Evolutionary conservation across 2,888 invertebrate genomes (phyloP).

Genomic region (Apotomis turbidana): DNA sequence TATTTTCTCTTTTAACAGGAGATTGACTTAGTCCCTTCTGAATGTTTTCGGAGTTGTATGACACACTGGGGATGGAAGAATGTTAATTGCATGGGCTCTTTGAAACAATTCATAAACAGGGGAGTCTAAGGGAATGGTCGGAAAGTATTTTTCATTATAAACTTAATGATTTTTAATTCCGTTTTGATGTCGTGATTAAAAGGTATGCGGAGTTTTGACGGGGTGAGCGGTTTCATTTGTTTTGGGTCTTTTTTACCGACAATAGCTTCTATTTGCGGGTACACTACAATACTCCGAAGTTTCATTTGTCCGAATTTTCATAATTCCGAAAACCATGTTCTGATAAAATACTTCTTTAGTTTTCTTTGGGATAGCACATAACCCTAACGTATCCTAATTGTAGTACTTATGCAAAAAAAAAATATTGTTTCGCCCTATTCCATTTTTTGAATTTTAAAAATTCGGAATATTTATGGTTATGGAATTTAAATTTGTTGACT

Average conservation of each 20-base stretch:
- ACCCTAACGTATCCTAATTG: too few species aligned
- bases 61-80: conserved; percentile 48
- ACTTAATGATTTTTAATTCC: conserved; percentile 40
- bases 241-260: not conserved
- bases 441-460: too few species aligned
- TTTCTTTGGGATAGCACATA: too few species aligned
- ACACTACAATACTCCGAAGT: too few species aligned
- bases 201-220: not conserved
- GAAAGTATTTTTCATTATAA: conserved; percentile 41
- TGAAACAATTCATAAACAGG: conserved; percentile 45
- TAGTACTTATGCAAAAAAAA: too few species aligned
- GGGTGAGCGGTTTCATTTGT: not conserved
- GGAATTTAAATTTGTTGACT: too few species aligned
- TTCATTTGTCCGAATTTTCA: too few species aligned
- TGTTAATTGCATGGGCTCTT: conserved; percentile 50
- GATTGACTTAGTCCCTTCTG: too few species aligned
- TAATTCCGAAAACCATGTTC: too few species aligned
- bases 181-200: conserved; percentile 36
- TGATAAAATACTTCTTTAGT: too few species aligned
- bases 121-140: conserved; percentile 33
- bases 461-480: too few species aligned
- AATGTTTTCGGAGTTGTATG: conserved; percentile 44
- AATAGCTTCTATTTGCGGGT: not conserved
- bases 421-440: too few species aligned
- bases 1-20: not conserved